phyloP scores from a whole-genome alignment of 2,888 invertebrate genomes.

The Silvanus unidentatus region DNA sequence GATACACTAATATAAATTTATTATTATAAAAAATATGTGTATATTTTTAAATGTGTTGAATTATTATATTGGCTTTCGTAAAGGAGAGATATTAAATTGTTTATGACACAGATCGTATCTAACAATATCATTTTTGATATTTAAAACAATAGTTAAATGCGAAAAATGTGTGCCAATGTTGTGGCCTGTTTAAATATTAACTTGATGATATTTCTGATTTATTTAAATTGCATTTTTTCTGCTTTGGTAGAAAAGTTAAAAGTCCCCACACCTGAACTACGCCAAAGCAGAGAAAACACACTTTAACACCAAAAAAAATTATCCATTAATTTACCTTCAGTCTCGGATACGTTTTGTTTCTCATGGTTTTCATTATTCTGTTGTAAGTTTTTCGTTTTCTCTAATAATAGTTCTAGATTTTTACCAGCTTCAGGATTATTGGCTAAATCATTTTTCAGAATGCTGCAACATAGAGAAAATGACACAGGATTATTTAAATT shows the following conservation, averaged over 20 bases:
- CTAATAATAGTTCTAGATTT: constrained; percentile 69
- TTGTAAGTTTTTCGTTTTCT: constrained; percentile 67
- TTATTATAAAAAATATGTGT: not conserved
- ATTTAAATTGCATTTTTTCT: too few species aligned
- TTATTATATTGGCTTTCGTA: constrained; percentile 11
- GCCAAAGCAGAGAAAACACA: too few species aligned
- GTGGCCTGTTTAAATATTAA: too few species aligned
- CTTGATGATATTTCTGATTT: too few species aligned
- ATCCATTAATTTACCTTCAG: constrained; percentile 38
- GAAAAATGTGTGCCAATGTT: too few species aligned
- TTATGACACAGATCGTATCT: constrained; percentile 1
- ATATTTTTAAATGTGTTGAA: constrained; percentile 13
- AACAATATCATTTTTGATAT: not conserved
- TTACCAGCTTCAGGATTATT: constrained; percentile 50
- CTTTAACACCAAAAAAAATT: too few species aligned
- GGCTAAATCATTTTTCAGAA: constrained; percentile 71
- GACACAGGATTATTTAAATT: too few species aligned
- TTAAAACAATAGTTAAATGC: too few species aligned
- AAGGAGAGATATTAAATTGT: not conserved
- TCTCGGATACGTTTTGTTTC: constrained; percentile 44
- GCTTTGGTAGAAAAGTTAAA: too few species aligned
- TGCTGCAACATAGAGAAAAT: constrained; percentile 50
- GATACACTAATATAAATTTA: not conserved
- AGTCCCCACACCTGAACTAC: too few species aligned
- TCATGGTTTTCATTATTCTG: constrained; percentile 27